phyloP scores from a whole-genome alignment of 2,888 invertebrate genomes.

The Eupithecia subfuscata region DNA sequence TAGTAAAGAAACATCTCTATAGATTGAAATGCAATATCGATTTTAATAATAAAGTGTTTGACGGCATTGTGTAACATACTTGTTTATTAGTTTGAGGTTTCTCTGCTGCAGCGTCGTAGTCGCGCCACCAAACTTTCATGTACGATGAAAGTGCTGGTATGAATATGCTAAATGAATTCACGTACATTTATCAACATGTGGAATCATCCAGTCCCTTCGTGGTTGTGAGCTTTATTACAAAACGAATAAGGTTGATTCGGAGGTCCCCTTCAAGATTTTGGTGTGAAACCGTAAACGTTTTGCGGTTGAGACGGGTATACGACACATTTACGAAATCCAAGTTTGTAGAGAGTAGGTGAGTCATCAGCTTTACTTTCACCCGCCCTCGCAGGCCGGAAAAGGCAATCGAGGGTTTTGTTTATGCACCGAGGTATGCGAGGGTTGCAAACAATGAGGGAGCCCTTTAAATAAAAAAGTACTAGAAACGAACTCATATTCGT shows the following conservation, averaged over 20 bases:
- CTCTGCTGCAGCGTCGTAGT: constrained; percentile 45
- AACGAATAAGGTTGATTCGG: constrained; percentile 32
- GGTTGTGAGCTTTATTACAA: constrained; percentile 32
- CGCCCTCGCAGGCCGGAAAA: constrained; percentile 54
- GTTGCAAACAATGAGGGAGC: constrained; percentile 32
- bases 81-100: constrained; percentile 34
- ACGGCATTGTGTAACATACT: constrained; percentile 1
- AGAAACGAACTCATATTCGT: constrained; percentile 15
- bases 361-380: constrained; percentile 77
- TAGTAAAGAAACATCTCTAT: background rate
- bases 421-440: constrained; percentile 32
- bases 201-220: constrained; percentile 35
- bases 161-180: constrained; percentile 63
- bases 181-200: constrained; percentile 43
- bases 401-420: constrained; percentile 36
- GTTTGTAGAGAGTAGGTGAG: constrained; percentile 70
- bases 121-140: constrained; percentile 60
- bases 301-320: constrained; percentile 36
- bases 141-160: constrained; percentile 66
- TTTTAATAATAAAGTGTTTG: background rate
- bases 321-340: constrained; percentile 55
- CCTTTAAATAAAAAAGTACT: constrained; percentile 17
- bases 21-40: background rate
- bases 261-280: constrained; percentile 16
- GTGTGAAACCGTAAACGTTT: constrained; percentile 40